Conservation (phyloP, 1,140 invertebrate species). For the Leptonema lineaticorne region DNA sequence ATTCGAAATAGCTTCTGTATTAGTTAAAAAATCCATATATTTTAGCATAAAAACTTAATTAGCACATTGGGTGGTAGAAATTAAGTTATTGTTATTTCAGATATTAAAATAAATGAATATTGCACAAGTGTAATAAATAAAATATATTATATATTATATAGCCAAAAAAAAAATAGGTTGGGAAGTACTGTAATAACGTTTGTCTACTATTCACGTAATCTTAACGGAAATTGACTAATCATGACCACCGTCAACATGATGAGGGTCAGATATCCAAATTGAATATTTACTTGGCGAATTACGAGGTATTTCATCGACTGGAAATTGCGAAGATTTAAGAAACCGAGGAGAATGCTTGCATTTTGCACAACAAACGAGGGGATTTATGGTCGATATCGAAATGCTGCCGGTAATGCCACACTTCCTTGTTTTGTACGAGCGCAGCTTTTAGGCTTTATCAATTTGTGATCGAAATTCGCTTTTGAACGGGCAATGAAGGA, state of each 20-base stretch:
- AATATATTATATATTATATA: no score
- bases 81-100: no score
- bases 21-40: no score
- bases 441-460: constrained; percentile 18
- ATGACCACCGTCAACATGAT: constrained; percentile 9
- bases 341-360: constrained; percentile 1
- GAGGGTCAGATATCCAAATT: constrained; percentile 9
- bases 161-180: no score
- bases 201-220: neutral
- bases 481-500: neutral
- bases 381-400: constrained; percentile 20
- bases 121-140: no score
- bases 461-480: constrained; percentile 23
- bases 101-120: no score
- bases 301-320: no score
- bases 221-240: neutral
- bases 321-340: neutral
- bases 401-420: constrained; percentile 10
- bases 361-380: constrained; percentile 5
- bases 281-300: constrained; percentile 10
- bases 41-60: no score
- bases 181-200: neutral
- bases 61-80: no score
- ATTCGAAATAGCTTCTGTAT: no score
- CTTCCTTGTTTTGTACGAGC: constrained; percentile 17